Conservation (phyloP, 1,140 invertebrate species). For the Bombus impatiens region DNA sequence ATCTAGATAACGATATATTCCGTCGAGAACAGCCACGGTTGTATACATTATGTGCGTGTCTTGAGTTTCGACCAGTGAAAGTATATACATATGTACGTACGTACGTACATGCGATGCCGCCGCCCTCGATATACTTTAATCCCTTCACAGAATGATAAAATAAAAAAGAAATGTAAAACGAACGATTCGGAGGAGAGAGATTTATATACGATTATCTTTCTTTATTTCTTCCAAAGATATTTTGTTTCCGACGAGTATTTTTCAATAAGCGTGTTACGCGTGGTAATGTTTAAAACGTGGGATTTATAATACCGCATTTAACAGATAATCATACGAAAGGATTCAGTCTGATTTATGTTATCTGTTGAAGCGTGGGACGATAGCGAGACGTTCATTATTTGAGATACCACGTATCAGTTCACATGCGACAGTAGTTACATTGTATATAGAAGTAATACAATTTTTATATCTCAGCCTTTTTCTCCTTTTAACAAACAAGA, state of each 20-base stretch:
- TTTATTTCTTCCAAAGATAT: too few species aligned
- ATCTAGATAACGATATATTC: neutral
- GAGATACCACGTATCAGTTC: neutral
- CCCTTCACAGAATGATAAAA: neutral
- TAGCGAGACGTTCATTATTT: neutral
- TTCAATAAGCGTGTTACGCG: too few species aligned
- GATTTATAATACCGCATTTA: neutral
- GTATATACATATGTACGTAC: neutral
- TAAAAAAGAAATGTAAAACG: neutral
- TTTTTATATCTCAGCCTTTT: too few species aligned
- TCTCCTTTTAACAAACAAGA: neutral
- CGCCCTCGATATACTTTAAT: neutral
- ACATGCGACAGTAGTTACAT: neutral
- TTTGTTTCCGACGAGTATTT: too few species aligned
- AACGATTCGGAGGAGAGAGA: neutral
- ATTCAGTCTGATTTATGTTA: neutral
- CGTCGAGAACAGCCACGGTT: neutral
- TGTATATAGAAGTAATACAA: neutral
- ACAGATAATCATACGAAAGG: neutral
- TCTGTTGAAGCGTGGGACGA: neutral
- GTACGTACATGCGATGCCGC: neutral
- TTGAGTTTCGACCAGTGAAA: neutral
- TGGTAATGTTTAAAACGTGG: neutral
- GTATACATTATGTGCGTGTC: neutral
- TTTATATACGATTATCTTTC: too few species aligned